phyloP scores from a whole-genome alignment of 2,888 invertebrate genomes.

The Ethmia dodecea region DNA sequence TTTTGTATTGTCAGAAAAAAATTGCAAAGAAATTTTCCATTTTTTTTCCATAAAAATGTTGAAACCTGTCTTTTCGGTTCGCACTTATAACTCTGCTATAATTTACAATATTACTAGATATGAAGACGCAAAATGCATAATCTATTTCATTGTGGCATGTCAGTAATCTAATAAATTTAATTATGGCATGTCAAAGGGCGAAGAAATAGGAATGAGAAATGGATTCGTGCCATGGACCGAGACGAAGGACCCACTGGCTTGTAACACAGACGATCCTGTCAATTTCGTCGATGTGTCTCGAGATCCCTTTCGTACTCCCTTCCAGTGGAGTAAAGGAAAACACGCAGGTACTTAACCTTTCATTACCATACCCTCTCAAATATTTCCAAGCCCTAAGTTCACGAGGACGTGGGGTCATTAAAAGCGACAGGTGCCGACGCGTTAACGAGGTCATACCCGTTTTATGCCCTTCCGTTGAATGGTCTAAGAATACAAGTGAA shows the following conservation, averaged over 20 bases:
- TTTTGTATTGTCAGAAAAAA: too few relatives aligned
- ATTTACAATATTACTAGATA: too few relatives aligned
- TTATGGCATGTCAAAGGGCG: conserved; percentile 83
- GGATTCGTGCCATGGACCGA: conserved; percentile 74
- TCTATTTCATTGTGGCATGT: too few relatives aligned
- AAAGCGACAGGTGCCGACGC: conserved; percentile 11
- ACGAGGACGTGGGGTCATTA: conserved; percentile 2
- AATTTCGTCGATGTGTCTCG: conserved; percentile 78
- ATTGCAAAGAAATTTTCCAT: too few relatives aligned
- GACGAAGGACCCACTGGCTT: conserved; percentile 76
- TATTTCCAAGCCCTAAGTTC: conserved; percentile 22
- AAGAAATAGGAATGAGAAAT: conserved; percentile 85
- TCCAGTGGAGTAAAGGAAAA: conserved; percentile 82
- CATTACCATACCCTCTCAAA: conserved; percentile 25
- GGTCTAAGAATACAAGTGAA: too few relatives aligned
- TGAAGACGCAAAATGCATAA: too few relatives aligned
- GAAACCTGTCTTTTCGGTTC: too few relatives aligned
- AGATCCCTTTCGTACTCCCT: conserved; percentile 88
- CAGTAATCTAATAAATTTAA: too few relatives aligned
- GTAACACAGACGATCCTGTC: conserved; percentile 74
- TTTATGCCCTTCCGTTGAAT: background rate
- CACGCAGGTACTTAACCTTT: conserved; percentile 70
- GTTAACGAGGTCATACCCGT: background rate
- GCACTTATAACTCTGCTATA: too few relatives aligned
- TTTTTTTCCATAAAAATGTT: too few relatives aligned